Base-by-base conservation (phyloP, 2,888 invertebrate species). In the Drosophila tanythrix region DNA sequence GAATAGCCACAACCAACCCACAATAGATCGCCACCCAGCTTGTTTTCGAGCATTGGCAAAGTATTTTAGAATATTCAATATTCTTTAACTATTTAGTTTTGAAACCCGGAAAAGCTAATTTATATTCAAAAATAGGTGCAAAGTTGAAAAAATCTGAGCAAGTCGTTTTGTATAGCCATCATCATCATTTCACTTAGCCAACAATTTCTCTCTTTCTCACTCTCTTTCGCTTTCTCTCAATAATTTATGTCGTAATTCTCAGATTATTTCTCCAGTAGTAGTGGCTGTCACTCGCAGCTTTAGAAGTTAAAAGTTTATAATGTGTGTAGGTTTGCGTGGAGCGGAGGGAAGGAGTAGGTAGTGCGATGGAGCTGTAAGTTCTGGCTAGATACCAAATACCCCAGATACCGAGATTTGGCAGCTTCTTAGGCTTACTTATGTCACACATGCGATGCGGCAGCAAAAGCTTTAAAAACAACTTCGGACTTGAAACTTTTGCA, bases 341-440 rank as follows among this genome's bases (percentile, higher is more conserved):
- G 4, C 8, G 29, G 3, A 29, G 21, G 3, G 0, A 3, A 15
- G 29, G 11, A 15, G 27, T 21, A 27, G 36, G 29, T 53, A 11
- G 50, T 78, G 35, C 53, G 72, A 62, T 67, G 58, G 64, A 71
- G 58, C 63, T 67, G 77, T 68, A 68, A 81, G 68, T 73, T 48
- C 48, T 64, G 50, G 35, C 63, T 64, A 52, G 68, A 55, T 70
- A 58, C 40, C 68, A 61, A 70, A 83, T 72, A 65, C 66, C 55
- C 46, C 35, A 38, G 72, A 71, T 72, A 51, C 53, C 48, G 35
- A 60, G 55, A 60, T 70, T 58, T 70, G 75, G 67, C 73, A 80
- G 81, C 81, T 73, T 69, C 87, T 86, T 88, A 81, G 82, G 87
- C 82, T 83, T 83, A 83, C 89, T 83, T 81, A 83, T 83, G 82